A percentile compares a stretch with the other conserved stretches of the same genome.
phyloP scores from a whole-genome alignment of 2,888 invertebrate genomes.

The Pseudococcus viburni region DNA sequence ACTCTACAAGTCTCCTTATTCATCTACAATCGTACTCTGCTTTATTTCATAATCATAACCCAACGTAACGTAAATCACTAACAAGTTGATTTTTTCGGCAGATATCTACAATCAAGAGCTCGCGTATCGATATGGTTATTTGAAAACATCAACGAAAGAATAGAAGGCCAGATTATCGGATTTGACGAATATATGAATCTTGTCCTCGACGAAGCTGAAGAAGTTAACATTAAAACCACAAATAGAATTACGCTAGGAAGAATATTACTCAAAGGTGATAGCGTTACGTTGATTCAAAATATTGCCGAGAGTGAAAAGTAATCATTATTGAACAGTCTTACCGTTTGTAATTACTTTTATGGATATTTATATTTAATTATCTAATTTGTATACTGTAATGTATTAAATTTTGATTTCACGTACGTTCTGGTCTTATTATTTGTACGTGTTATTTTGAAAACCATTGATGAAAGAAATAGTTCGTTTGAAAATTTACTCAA shows the following conservation, averaged over 20 bases:
- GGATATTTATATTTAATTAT: too few species aligned
- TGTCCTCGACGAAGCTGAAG: constrained; percentile 97
- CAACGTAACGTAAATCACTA: not conserved
- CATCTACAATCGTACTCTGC: too few species aligned
- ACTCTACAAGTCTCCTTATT: not conserved
- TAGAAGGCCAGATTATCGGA: constrained; percentile 98
- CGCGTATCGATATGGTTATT: constrained; percentile 98
- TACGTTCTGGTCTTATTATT: too few species aligned
- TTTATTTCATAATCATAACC: not conserved
- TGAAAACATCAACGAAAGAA: constrained; percentile 93
- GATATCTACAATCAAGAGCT: constrained; percentile 94
- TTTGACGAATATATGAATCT: constrained; percentile 99
- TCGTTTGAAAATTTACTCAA: too few species aligned
- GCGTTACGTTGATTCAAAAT: constrained; percentile 97
- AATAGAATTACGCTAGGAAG: constrained; percentile 85
- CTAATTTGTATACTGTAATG: too few species aligned
- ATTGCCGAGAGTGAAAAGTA: constrained; percentile 71
- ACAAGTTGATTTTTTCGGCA: constrained; percentile 69
- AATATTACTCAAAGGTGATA: constrained; percentile 97
- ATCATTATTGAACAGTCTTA: not conserved
- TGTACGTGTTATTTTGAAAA: too few species aligned
- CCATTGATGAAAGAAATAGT: too few species aligned
- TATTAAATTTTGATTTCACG: too few species aligned
- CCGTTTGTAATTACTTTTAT: too few species aligned
- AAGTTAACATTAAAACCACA: constrained; percentile 91